Conservation (phyloP, 2,888 invertebrate genomes). For the Parthenolecanium corni region DNA sequence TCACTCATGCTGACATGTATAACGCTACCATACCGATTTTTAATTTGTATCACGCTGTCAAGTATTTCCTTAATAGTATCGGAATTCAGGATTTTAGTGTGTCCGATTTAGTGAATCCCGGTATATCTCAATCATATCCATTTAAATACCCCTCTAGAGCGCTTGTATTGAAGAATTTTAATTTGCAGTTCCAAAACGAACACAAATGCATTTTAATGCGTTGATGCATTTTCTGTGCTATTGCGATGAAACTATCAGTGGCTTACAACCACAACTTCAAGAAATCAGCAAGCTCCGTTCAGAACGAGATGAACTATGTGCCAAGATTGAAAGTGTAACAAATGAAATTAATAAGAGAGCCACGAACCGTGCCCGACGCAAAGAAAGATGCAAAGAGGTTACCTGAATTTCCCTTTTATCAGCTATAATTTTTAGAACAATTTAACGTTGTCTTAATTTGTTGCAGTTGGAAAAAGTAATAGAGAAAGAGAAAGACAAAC, state of each 20-base stretch:
- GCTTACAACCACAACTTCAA: neutral
- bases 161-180: neutral
- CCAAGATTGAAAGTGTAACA: constrained; percentile 16
- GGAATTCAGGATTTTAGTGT: constrained; percentile 20
- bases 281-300: neutral
- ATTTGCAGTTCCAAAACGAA: constrained; percentile 9
- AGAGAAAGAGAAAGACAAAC: constrained; percentile 1
- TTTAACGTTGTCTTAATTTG: neutral
- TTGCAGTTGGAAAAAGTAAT: constrained; percentile 4
- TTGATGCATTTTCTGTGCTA: constrained; percentile 7
- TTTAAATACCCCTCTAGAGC: too few species aligned
- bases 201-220: constrained; percentile 4
- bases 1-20: constrained; percentile 25
- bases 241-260: constrained; percentile 3
- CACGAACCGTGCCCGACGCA: neutral
- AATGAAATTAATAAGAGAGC: constrained; percentile 18
- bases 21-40: constrained; percentile 17
- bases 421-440: neutral
- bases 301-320: neutral
- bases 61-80: constrained; percentile 3
- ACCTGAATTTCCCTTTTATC: neutral
- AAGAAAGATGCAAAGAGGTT: constrained; percentile 15
- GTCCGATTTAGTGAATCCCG: constrained; percentile 10
- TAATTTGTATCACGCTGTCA: constrained; percentile 16
- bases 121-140: too few species aligned